Conservation (phyloP, 1,140 invertebrate species). For the Dendroctonus valens region DNA sequence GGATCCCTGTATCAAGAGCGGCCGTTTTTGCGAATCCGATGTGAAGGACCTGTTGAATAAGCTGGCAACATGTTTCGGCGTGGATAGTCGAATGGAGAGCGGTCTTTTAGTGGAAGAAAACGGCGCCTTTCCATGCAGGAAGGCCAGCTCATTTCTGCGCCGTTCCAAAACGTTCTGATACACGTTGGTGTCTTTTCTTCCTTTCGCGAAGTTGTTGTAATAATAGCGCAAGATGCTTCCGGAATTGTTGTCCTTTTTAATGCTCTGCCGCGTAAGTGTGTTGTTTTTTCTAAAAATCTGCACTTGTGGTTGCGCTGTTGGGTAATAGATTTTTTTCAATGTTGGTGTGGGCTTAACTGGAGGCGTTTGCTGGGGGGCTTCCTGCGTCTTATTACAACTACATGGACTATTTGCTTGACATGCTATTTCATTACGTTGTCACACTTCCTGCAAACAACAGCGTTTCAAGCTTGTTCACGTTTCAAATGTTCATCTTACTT, state of each 20-base stretch:
- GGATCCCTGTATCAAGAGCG: constrained; percentile 43
- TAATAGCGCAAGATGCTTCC: constrained; percentile 44
- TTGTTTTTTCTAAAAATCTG: constrained; percentile 43
- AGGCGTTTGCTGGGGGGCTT: neutral
- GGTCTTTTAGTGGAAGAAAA: constrained; percentile 56
- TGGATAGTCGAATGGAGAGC: constrained; percentile 49
- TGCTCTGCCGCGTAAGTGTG: constrained; percentile 30
- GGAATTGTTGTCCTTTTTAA: constrained; percentile 38
- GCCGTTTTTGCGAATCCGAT: constrained; percentile 49
- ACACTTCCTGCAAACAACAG: constrained; percentile 48
- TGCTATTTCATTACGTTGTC: constrained; percentile 46
- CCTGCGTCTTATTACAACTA: constrained; percentile 42
- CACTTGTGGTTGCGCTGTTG: constrained; percentile 36
- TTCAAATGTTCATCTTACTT: constrained; percentile 45
- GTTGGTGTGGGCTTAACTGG: constrained; percentile 25
- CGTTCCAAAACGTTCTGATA: constrained; percentile 45
- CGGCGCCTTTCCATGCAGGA: constrained; percentile 51
- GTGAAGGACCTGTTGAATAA: constrained; percentile 44
- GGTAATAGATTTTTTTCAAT: constrained; percentile 47
- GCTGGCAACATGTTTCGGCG: constrained; percentile 45
- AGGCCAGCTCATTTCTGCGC: constrained; percentile 51
- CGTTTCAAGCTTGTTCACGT: neutral
- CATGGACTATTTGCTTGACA: constrained; percentile 45
- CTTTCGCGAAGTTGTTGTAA: constrained; percentile 54
- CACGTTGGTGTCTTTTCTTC: constrained; percentile 43